Percentiles rank a stretch among this genome's conserved stretches.
Evolutionary conservation across 2,888 invertebrate genomes (phyloP).

Genomic region (Reticulitermes lucifugus): DNA sequence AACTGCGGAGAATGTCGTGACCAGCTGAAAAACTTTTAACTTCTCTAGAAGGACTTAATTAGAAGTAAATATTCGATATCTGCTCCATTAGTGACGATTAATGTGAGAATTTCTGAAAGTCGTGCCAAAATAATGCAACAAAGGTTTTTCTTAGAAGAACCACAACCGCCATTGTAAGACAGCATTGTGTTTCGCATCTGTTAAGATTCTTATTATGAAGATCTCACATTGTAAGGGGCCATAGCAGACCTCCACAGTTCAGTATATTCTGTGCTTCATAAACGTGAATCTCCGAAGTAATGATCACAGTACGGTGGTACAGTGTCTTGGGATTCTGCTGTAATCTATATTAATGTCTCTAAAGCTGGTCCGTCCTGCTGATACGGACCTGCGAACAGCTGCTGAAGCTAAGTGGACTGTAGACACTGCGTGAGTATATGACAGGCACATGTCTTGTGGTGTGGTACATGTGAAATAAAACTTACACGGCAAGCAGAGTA

Average conservation of each 20-base stretch:
- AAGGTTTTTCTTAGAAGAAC: too few relatives aligned
- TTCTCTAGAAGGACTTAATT: too few relatives aligned
- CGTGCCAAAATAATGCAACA: too few relatives aligned
- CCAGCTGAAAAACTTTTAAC: too few relatives aligned
- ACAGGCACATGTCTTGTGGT: neutral
- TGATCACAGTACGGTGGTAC: neutral
- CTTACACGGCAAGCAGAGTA: neutral
- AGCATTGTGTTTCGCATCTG: too few relatives aligned
- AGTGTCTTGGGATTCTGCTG: neutral
- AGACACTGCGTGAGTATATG: neutral
- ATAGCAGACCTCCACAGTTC: neutral
- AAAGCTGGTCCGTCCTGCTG: neutral
- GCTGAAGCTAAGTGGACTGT: neutral
- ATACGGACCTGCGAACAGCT: neutral
- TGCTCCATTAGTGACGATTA: too few relatives aligned
- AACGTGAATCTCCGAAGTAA: neutral
- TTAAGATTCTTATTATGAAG: too few relatives aligned
- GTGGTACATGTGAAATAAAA: neutral
- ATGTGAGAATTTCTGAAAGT: too few relatives aligned
- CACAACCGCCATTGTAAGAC: too few relatives aligned
- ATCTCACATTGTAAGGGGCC: too few relatives aligned
- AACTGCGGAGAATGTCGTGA: too few relatives aligned
- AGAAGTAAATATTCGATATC: too few relatives aligned
- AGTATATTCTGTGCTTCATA: neutral
- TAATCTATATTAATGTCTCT: constrained; percentile 4